Evolutionary conservation across 2,888 invertebrate species (phyloP).

Genomic region (Lathronympha strigana): DNA sequence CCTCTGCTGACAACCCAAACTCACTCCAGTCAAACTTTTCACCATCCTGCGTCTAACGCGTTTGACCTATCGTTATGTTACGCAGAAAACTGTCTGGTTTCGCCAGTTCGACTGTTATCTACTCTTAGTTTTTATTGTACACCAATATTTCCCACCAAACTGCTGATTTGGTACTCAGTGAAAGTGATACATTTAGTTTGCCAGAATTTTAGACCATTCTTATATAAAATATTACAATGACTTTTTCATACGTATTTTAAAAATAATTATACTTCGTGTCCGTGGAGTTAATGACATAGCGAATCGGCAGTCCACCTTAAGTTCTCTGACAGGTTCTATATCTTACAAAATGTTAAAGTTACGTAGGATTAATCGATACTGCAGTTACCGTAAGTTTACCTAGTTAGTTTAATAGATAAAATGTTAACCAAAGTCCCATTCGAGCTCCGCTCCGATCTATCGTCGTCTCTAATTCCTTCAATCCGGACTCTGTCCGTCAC

Average conservation of each 20-base stretch:
- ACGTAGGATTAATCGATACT: constrained; percentile 67
- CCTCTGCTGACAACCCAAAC: constrained; percentile 49
- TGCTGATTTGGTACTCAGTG: constrained; percentile 24
- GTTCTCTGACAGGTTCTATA: constrained; percentile 39
- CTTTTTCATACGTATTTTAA: constrained; percentile 25
- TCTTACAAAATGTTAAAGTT: constrained; percentile 38
- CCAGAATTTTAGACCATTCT: background rate
- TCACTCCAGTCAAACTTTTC: constrained; percentile 47
- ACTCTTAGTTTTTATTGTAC: constrained; percentile 12
- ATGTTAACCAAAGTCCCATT: constrained; percentile 79
- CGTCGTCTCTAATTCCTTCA: constrained; percentile 65
- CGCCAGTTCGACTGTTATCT: constrained; percentile 14
- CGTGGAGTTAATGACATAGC: constrained; percentile 25
- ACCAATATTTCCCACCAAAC: constrained; percentile 22
- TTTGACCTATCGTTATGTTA: constrained; percentile 34
- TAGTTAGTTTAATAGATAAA: constrained; percentile 76
- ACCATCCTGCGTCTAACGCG: constrained; percentile 5
- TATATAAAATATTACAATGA: constrained; percentile 23
- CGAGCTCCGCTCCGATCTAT: constrained; percentile 60
- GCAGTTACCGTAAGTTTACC: constrained; percentile 82
- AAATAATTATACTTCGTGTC: constrained; percentile 13
- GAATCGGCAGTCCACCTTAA: constrained; percentile 34
- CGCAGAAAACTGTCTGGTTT: constrained; percentile 19
- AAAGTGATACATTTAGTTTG: constrained; percentile 8
- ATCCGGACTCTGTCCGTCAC: constrained; percentile 62